Evolutionary conservation across 2,888 invertebrate species (phyloP).

Genomic region (Drosophila hawaiiensis): DNA sequence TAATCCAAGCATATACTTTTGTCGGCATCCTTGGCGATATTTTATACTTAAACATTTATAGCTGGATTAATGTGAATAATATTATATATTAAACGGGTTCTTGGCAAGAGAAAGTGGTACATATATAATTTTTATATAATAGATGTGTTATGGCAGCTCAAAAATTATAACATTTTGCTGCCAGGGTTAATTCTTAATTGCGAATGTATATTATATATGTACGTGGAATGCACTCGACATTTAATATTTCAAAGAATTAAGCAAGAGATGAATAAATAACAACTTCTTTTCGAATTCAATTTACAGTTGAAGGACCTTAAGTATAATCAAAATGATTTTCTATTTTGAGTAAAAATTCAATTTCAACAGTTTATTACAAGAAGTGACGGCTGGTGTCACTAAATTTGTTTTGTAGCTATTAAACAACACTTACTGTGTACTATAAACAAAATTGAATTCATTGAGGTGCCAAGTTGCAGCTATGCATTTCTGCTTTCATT

Average conservation of each 20-base stretch:
- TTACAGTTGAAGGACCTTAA: not conserved
- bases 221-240: not conserved
- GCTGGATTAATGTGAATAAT: not conserved
- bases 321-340: not conserved
- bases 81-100: not conserved
- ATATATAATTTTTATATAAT: not conserved
- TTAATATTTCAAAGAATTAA: not conserved
- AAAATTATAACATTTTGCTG: not conserved
- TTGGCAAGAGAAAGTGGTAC: not conserved
- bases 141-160: not conserved
- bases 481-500: conserved; percentile 41
- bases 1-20: conserved; percentile 19
- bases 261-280: not conserved
- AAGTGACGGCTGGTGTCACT: too few species aligned
- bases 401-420: not conserved
- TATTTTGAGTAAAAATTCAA: not conserved
- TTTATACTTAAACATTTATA: not conserved
- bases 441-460: conserved; percentile 17
- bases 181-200: not conserved
- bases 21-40: conserved; percentile 4
- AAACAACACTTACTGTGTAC: conserved; percentile 29
- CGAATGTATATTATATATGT: not conserved
- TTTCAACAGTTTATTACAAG: not conserved
- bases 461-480: conserved; percentile 29
- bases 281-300: not conserved